Conservation (phyloP, 2,888 invertebrate species). For the Acutogordius australiensis region DNA sequence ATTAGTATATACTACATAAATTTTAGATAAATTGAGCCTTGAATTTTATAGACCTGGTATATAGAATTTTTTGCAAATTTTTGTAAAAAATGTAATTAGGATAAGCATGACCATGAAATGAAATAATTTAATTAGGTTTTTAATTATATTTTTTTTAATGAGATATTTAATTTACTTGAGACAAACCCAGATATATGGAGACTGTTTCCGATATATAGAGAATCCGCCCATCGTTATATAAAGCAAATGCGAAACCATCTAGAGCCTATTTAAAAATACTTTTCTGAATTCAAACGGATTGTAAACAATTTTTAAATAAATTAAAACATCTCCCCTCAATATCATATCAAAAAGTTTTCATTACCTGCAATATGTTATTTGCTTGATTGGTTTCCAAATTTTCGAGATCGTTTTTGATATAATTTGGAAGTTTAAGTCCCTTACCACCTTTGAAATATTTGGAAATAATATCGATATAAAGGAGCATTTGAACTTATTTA, state of each 20-base stretch:
- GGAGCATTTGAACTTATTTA: no score
- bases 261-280: conserved; percentile 34
- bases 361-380: conserved; percentile 10
- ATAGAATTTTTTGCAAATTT: no score
- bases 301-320: neutral
- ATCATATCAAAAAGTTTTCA: neutral
- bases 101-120: no score
- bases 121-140: no score
- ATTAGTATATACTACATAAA: no score
- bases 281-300: neutral
- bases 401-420: neutral
- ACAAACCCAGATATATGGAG: conserved; percentile 92
- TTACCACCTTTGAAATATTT: no score
- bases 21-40: no score
- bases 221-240: conserved; percentile 79
- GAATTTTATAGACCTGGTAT: no score
- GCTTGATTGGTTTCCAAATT: neutral
- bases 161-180: conserved; percentile 42
- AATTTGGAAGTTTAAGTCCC: neutral
- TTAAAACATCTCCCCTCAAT: neutral
- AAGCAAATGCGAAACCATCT: conserved; percentile 82
- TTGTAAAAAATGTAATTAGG: no score
- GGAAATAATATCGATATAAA: no score
- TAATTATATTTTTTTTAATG: conserved; percentile 1
- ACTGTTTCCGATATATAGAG: conserved; percentile 98